Percentiles rank a stretch among this genome's conserved stretches.
phyloP scores from a whole-genome alignment of 2,113 vertebrate genomes.

The Entelurus aequoreus region DNA sequence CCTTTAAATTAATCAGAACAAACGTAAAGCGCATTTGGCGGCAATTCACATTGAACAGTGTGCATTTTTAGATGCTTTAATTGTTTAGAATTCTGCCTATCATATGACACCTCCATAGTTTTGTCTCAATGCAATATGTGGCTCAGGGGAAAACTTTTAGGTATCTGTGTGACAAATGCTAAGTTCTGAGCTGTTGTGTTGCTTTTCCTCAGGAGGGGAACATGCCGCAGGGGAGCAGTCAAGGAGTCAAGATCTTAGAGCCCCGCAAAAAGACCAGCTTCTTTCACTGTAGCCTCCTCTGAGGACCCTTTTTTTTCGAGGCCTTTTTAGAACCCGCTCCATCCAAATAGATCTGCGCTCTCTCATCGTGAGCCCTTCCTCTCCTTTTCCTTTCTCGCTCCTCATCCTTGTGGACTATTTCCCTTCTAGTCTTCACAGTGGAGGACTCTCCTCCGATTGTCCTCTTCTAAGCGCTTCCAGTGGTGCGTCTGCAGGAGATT shows the following conservation, averaged over 20 bases:
- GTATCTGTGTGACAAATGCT: no score
- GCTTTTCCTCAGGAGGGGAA: conserved; percentile 82
- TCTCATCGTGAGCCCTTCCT: conserved; percentile 56
- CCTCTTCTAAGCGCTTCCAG: conserved; percentile 57
- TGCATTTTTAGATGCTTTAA: no score
- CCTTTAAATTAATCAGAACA: no score
- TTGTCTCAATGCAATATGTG: no score
- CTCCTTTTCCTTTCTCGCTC: conserved; percentile 17
- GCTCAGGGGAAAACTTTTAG: no score
- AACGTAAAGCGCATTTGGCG: no score
- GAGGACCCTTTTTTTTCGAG: conserved; percentile 57
- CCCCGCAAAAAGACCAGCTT: conserved; percentile 94
- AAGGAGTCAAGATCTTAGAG: conserved; percentile 91
- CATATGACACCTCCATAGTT: no score
- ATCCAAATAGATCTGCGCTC: conserved; percentile 78
- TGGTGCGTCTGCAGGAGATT: conserved; percentile 38
- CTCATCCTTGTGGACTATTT: conserved; percentile 19
- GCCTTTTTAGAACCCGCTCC: conserved; percentile 45
- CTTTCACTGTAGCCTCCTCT: conserved; percentile 92
- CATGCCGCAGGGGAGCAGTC: conserved; percentile 84
- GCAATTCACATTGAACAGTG: no score
- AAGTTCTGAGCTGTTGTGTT: not conserved
- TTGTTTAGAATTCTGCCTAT: no score
- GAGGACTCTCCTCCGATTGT: conserved; percentile 37
- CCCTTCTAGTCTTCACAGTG: conserved; percentile 21